Evolutionary conservation across 2,797 vertebrate species (phyloP).

Genomic region (Melanotaenia parkinsoni): DNA sequence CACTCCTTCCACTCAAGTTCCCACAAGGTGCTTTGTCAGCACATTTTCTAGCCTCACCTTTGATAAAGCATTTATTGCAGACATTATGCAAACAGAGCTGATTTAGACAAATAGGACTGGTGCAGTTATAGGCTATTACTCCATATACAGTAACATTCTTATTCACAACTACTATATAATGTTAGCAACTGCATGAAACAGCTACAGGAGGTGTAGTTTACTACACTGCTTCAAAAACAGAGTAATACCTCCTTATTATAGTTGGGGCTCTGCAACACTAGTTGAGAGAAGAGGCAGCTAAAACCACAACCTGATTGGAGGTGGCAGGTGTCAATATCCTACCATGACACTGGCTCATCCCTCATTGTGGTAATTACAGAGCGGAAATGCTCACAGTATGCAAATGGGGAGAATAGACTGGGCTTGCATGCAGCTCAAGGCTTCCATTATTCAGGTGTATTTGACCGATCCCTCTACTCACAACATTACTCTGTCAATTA

Average conservation of each 20-base stretch:
- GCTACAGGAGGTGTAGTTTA: neutral
- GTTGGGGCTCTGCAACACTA: neutral
- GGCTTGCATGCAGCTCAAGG: conserved; percentile 50
- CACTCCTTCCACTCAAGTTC: neutral
- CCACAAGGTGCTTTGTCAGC: neutral
- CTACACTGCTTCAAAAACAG: neutral
- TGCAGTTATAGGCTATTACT: neutral
- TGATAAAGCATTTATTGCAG: neutral
- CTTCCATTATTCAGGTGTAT: conserved; percentile 65
- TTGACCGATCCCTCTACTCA: conserved; percentile 60
- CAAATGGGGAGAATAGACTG: conserved; percentile 31
- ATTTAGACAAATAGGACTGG: neutral
- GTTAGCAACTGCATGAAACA: neutral
- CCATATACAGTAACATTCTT: neutral
- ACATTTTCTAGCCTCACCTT: conserved; percentile 1
- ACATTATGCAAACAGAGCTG: conserved; percentile 9
- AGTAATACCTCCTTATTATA: neutral
- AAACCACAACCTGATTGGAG: conserved; percentile 9
- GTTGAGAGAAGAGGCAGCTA: conserved; percentile 2
- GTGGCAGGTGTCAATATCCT: conserved; percentile 18
- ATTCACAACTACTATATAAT: no score
- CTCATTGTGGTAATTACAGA: conserved; percentile 56
- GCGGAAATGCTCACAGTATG: conserved; percentile 32
- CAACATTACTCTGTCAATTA: conserved; percentile 71
- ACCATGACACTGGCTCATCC: conserved; percentile 20